A percentile compares a stretch with the other conserved stretches of the same genome.
Evolutionary conservation across 2,888 invertebrate genomes (phyloP).

Genomic region (Slavum lentiscoides): DNA sequence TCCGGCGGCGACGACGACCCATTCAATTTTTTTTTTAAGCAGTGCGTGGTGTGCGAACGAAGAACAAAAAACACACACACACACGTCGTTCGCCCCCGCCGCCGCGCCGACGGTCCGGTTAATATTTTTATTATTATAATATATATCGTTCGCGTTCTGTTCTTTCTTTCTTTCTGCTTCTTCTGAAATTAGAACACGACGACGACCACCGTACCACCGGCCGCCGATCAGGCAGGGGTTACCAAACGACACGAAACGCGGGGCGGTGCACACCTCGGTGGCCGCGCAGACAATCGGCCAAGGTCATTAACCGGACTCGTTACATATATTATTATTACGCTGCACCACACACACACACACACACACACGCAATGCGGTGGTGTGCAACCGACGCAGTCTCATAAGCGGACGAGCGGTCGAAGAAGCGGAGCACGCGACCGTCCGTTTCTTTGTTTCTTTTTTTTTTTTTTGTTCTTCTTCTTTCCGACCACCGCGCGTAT

Average conservation of each 20-base stretch:
- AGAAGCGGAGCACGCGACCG: not conserved
- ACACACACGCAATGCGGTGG: too few species aligned
- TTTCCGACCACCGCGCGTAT: too few species aligned
- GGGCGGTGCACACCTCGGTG: not conserved
- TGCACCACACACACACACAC: too few species aligned
- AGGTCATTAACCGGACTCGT: conserved; percentile 45
- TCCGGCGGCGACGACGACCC: not conserved
- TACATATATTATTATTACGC: not conserved
- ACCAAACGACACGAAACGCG: conserved; percentile 2
- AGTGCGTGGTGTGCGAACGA: not conserved
- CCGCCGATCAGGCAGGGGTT: conserved; percentile 29
- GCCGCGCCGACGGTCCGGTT: not conserved
- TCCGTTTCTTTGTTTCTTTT: too few species aligned
- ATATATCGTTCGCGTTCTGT: too few species aligned
- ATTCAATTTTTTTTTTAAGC: conserved; percentile 33
- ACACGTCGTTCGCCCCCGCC: not conserved
- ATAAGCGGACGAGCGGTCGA: not conserved
- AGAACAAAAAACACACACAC: not conserved
- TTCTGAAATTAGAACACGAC: conserved; percentile 14
- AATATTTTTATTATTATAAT: too few species aligned
- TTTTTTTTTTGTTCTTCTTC: too few species aligned
- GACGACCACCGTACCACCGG: too few species aligned
- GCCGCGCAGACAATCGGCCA: conserved; percentile 29
- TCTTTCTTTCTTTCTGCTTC: not conserved
- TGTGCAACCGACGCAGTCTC: not conserved